Evolutionary conservation across 1,140 invertebrate genomes (phyloP).

Genomic region (Drosophila nigromelanica): DNA sequence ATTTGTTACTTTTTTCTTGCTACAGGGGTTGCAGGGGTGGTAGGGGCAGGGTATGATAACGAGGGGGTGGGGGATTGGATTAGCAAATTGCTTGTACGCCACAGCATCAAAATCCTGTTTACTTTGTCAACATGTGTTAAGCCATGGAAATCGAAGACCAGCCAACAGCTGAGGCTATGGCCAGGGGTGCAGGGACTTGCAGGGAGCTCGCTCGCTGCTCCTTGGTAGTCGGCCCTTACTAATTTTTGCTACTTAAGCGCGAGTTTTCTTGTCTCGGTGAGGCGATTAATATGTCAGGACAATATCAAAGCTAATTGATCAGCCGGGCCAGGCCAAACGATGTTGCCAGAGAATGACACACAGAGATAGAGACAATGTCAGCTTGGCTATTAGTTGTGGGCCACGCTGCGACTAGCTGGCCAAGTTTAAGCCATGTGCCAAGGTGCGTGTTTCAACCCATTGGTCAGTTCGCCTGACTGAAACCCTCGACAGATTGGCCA

Average conservation of each 20-base stretch:
- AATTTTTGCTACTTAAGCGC: slow-evolving; percentile 43
- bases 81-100: slow-evolving; percentile 62
- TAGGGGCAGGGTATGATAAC: background rate
- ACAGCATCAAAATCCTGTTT: slow-evolving; percentile 79
- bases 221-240: too few relatives aligned
- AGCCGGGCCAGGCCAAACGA: slow-evolving; percentile 15
- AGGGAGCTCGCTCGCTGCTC: too few relatives aligned
- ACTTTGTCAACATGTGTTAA: slow-evolving; percentile 82
- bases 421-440: background rate
- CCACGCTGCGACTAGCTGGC: background rate
- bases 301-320: slow-evolving; percentile 81
- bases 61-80: slow-evolving; percentile 24
- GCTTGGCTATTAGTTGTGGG: slow-evolving; percentile 29
- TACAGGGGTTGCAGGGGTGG: slow-evolving; percentile 15
- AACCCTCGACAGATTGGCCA: slow-evolving; percentile 4
- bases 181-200: slow-evolving; percentile 7
- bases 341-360: background rate
- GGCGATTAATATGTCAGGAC: slow-evolving; percentile 77
- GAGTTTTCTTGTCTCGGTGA: slow-evolving; percentile 60
- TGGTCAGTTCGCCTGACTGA: background rate
- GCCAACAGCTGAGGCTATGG: slow-evolving; percentile 34
- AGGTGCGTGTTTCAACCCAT: slow-evolving; percentile 36
- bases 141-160: slow-evolving; percentile 69
- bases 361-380: slow-evolving; percentile 24
- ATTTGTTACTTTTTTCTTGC: slow-evolving; percentile 64